Evolutionary conservation across 2,797 vertebrate species (phyloP), one percentile per base, ranked within the genome.

Genomic region (Echiichthys vipera): DNA sequence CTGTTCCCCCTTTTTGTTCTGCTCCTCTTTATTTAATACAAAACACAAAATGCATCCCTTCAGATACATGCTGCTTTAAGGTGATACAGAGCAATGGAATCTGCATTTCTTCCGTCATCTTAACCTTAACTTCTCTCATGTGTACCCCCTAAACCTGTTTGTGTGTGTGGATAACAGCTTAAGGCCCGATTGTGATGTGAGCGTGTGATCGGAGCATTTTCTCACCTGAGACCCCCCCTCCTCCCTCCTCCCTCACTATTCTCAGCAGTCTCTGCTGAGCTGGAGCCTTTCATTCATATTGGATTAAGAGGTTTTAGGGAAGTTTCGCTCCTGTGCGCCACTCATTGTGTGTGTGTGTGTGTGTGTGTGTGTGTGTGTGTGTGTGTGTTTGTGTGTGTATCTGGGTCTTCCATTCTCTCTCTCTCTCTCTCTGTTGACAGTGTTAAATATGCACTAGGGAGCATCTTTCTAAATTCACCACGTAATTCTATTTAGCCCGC

Each of bases 401-500:
- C 43, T 78, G 51, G 36, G 34, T 75, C 67, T 80, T 66, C 64
- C 57, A 20, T 78, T 77, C 75, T 71, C 75, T 62, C 51, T 53
- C 61, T 56, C 53, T 30, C 55, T 64, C 57, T 55, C 70, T 87
- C 72, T 87, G 81, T 86, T 90, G 88, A 88, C 86, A 84, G 83
- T 84, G 80, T 88, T 89, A 90, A 91, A 88, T 89, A 86, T 89
- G 82, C 81, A 39, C 90, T 82, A 63, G 76, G 81, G 84, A 91
- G 74, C 80, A 81, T 85, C 79, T 61, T 83, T 91, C 75, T 88
- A 86, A 96, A 96, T 96, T 96, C 94, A 93, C 92, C 93, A 94
- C 92, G 87, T 95, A 95, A 96, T 96, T 95, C 93, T 94, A 93
- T 96, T 97, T 95, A 82, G 77, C 78, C 79, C 34, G 25, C 30